phyloP scores from a whole-genome alignment of 2,888 invertebrate species.

The Amphipoea lucens region DNA sequence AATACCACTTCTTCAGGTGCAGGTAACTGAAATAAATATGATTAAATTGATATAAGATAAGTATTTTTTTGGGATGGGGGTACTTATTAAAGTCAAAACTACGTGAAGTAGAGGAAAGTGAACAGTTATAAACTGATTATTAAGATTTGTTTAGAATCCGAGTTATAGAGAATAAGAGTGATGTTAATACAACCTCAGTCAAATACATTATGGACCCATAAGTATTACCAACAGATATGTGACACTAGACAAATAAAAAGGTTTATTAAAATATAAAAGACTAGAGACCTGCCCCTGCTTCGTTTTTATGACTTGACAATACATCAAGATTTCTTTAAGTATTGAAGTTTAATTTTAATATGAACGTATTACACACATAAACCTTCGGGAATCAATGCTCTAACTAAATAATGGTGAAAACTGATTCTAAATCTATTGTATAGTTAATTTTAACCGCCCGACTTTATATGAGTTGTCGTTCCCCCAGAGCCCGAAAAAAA shows the following conservation, averaged over 20 bases:
- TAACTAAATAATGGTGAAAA: neutral
- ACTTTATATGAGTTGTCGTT: no score
- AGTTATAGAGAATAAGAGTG: neutral
- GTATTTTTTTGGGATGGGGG: neutral
- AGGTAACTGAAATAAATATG: constrained; percentile 81
- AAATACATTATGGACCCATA: neutral
- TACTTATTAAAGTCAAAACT: neutral
- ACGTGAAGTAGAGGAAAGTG: neutral
- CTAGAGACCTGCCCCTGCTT: neutral
- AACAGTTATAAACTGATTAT: constrained; percentile 2
- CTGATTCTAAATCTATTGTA: neutral
- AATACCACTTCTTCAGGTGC: constrained; percentile 91
- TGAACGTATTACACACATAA: neutral
- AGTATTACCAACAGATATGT: neutral
- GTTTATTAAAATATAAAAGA: neutral
- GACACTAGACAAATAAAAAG: no score
- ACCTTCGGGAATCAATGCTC: no score
- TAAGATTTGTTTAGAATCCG: neutral
- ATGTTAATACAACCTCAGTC: neutral
- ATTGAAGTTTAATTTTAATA: neutral
- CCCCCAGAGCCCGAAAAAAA: no score
- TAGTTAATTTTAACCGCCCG: neutral
- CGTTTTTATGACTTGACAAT: neutral
- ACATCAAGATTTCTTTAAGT: neutral
- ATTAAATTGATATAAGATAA: neutral